A percentile compares a stretch with the other conserved stretches of the same genome.
Evolutionary conservation across 2,113 vertebrate species (phyloP).

Genomic region (Siphamia tubifer): DNA sequence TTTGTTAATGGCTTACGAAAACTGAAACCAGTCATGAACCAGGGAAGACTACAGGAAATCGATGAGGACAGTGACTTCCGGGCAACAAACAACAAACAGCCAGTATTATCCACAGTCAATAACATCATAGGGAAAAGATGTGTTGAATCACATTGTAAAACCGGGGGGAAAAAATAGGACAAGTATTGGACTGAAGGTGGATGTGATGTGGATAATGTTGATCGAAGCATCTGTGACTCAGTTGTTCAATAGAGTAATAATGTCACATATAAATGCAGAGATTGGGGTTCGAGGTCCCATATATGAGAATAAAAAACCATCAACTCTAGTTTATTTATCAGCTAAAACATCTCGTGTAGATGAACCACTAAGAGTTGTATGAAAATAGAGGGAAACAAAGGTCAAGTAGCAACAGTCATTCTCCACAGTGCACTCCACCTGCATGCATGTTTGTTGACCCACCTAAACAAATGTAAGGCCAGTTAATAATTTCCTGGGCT

Average conservation of each 20-base stretch:
- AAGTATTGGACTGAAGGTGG: not conserved
- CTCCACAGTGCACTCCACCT: not conserved
- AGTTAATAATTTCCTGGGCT: slow-evolving; percentile 49
- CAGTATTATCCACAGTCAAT: not conserved
- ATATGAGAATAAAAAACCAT: no score
- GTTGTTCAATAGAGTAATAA: no score
- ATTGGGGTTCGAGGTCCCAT: not conserved
- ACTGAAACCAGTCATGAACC: slow-evolving; percentile 15
- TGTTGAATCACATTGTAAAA: not conserved
- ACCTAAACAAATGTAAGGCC: not conserved
- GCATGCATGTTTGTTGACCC: not conserved
- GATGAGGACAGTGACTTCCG: slow-evolving; percentile 12
- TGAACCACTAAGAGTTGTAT: not conserved
- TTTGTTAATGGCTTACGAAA: not conserved
- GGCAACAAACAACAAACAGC: slow-evolving; percentile 15
- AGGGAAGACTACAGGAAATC: slow-evolving; percentile 29
- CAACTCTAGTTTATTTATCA: slow-evolving; percentile 33
- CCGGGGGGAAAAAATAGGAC: not conserved
- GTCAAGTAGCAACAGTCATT: slow-evolving; percentile 17
- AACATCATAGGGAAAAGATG: slow-evolving; percentile 4
- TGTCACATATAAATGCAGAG: not conserved
- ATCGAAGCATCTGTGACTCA: no score
- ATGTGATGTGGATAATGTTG: no score
- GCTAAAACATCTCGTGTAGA: not conserved
- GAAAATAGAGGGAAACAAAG: slow-evolving; percentile 32